Evolutionary conservation across 2,888 invertebrate species (phyloP).

Genomic region (Netelia virgata): DNA sequence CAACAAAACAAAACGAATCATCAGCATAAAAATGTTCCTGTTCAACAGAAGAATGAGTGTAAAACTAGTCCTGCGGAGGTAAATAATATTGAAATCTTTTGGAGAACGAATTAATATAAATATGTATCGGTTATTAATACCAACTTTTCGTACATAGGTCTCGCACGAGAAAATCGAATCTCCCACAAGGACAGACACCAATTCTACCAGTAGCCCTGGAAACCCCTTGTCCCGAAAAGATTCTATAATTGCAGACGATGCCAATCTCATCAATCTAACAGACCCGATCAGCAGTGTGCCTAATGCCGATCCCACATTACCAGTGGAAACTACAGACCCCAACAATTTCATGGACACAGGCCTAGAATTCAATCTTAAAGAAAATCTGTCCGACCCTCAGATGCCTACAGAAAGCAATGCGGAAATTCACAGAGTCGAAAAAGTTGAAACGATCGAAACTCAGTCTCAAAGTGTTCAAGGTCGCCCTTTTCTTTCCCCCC

Average conservation of each 20-base stretch:
- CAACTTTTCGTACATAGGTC: slow-evolving; percentile 21
- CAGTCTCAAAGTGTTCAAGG: neutral
- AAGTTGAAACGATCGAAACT: neutral
- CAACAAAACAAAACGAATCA: slow-evolving; percentile 81
- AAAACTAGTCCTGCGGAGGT: slow-evolving; percentile 54
- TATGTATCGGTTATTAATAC: neutral
- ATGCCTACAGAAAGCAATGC: slow-evolving; percentile 1
- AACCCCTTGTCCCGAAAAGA: neutral
- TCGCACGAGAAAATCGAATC: slow-evolving; percentile 18
- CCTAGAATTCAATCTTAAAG: neutral
- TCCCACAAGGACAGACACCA: neutral
- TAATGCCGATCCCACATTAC: neutral
- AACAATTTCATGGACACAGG: neutral
- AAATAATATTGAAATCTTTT: neutral
- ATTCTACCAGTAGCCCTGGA: slow-evolving; percentile 16
- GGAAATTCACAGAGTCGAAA: neutral
- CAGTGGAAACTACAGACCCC: neutral
- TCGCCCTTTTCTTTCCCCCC: neutral
- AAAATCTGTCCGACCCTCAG: slow-evolving; percentile 7
- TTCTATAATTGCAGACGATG: neutral
- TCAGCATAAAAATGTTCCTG: slow-evolving; percentile 40
- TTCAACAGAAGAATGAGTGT: slow-evolving; percentile 37
- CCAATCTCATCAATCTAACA: slow-evolving; percentile 23
- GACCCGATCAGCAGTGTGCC: neutral
- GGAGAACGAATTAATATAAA: neutral